These are phyloP conservation scores for Pluvianellus socialis DNA, from an alignment of 2,113 vertebrate genomes.

Conservation along the genomic window DNA sequence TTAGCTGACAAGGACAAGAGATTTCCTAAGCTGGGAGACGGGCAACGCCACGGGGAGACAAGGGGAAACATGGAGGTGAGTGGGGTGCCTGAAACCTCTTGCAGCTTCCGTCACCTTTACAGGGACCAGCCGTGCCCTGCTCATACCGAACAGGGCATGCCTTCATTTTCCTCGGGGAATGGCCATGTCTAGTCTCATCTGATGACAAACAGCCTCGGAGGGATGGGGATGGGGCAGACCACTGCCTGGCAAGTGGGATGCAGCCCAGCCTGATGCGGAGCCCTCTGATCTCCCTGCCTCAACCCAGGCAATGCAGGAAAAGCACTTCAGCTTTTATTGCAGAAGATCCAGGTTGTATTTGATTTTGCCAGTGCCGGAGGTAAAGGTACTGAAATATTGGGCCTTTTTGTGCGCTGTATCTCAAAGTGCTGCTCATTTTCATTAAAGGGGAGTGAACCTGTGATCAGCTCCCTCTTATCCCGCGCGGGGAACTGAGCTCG, in stretches of 20 bases:
- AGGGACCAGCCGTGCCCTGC: not conserved
- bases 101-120: not conserved
- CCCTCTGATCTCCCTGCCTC: not conserved
- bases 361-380: not conserved
- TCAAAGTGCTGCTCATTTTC: not conserved
- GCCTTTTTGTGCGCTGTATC: not conserved
- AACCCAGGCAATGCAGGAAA: not conserved
- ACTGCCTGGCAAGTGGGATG: not conserved
- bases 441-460: not conserved
- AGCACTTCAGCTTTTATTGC: not conserved
- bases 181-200: accelerated
- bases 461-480: not conserved
- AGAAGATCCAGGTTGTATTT: not conserved
- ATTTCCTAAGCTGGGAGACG: not conserved
- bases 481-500: not conserved
- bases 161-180: not conserved
- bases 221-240: not conserved
- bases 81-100: not conserved
- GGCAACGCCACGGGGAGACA: not conserved
- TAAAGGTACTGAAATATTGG: not conserved
- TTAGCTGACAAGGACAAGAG: not conserved
- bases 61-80: not conserved
- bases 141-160: not conserved
- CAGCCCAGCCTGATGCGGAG: not conserved
- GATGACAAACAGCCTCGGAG: not conserved